Evolutionary conservation across 2,797 vertebrate genomes (phyloP).

Genomic region (Delichon dasypus): DNA sequence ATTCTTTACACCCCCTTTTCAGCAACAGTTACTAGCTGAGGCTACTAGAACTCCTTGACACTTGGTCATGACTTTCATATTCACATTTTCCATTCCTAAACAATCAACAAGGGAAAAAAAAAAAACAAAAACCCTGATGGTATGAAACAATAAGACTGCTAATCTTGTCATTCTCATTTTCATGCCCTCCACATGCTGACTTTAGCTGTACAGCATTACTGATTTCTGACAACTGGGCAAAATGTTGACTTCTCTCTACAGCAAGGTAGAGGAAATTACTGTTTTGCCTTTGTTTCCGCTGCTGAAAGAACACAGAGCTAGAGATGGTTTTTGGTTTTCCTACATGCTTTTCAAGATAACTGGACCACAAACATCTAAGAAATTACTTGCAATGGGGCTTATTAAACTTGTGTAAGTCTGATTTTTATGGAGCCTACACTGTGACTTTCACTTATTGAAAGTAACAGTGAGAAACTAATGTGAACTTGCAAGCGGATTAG

Average conservation of each 20-base stretch:
- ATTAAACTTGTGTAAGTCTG: conserved; percentile 40
- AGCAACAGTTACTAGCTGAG: background rate
- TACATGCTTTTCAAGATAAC: background rate
- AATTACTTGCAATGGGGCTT: background rate
- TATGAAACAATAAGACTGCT: fast-evolving
- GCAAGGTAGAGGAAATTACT: background rate
- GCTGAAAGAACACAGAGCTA: background rate
- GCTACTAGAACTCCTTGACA: background rate
- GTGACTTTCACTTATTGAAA: conserved; percentile 36
- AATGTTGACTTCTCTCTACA: background rate
- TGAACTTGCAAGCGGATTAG: background rate
- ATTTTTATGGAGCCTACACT: conserved; percentile 20
- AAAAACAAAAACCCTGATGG: background rate
- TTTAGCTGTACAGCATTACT: background rate
- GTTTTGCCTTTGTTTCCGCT: background rate
- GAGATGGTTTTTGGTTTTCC: background rate
- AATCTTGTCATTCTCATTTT: background rate
- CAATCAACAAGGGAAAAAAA: fast-evolving
- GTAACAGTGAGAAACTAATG: conserved; percentile 28
- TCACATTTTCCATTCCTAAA: background rate
- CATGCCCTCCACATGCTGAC: fast-evolving
- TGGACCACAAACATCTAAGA: conserved; percentile 1
- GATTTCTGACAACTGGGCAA: background rate
- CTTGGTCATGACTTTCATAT: background rate
- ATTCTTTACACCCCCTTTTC: background rate